Evolutionary conservation across 2,113 vertebrate genomes (phyloP).

Genomic region (Neofelis nebulosa): DNA sequence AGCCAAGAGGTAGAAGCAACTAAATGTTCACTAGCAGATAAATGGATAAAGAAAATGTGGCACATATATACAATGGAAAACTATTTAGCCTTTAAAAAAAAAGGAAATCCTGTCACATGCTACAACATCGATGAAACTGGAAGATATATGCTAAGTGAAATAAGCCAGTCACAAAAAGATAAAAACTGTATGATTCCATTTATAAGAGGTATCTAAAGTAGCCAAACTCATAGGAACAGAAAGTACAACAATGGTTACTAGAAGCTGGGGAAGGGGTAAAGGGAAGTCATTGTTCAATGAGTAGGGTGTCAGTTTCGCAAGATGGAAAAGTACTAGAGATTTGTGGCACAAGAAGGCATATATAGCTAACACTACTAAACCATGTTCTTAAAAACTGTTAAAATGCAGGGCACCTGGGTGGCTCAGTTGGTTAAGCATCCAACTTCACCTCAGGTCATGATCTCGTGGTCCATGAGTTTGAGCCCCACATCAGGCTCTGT

Average conservation of each 20-base stretch:
- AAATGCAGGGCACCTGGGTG: background rate
- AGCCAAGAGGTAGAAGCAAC: background rate
- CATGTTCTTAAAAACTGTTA: background rate
- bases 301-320: background rate
- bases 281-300: background rate
- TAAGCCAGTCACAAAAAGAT: background rate
- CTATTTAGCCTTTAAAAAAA: background rate
- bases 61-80: background rate
- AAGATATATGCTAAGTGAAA: background rate
- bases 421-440: too few species aligned
- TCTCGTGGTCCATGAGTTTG: too few species aligned
- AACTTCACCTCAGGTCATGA: too few species aligned
- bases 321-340: background rate
- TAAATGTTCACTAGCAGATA: background rate
- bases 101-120: background rate
- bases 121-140: background rate
- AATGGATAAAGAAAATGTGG: background rate
- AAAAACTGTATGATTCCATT: background rate
- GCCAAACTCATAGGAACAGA: background rate
- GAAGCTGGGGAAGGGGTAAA: background rate
- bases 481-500: too few species aligned
- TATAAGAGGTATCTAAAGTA: background rate
- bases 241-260: background rate
- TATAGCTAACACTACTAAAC: background rate
- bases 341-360: background rate